These are phyloP conservation scores for Antennarius striatus DNA, from an alignment of 2,113 vertebrate genomes.

Conservation along the genomic window DNA sequence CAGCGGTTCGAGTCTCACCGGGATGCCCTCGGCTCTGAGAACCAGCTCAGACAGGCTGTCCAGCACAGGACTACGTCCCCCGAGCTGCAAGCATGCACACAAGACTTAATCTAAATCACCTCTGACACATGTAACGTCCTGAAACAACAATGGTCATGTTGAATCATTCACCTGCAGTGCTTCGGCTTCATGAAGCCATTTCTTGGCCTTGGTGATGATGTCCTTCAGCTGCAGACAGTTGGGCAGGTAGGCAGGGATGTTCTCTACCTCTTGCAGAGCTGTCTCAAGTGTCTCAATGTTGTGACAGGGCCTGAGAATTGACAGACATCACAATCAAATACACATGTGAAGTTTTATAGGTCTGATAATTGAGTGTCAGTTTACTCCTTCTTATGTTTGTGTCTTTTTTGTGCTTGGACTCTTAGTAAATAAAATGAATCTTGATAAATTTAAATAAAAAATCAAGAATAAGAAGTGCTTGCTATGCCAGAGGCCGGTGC, in stretches of 20 bases:
- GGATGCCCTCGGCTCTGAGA: conserved; percentile 85
- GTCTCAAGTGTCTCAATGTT: conserved; percentile 82
- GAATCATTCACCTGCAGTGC: conserved; percentile 84
- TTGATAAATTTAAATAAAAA: too few relatives aligned
- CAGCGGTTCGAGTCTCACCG: conserved; percentile 87
- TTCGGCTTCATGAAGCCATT: conserved; percentile 93
- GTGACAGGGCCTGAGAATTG: conserved; percentile 82
- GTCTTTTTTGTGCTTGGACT: too few relatives aligned
- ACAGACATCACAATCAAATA: neutral
- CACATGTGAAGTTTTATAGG: neutral
- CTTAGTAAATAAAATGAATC: too few relatives aligned
- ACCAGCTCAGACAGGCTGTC: conserved; percentile 89
- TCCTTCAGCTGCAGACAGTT: conserved; percentile 88
- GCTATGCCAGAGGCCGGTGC: neutral
- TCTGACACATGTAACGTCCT: neutral
- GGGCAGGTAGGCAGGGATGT: conserved; percentile 92
- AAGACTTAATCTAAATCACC: neutral
- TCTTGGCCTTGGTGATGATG: conserved; percentile 84
- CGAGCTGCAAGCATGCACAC: conserved; percentile 75
- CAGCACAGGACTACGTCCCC: conserved; percentile 90
- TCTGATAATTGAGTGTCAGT: neutral
- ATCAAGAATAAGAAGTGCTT: too few relatives aligned
- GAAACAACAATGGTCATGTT: neutral
- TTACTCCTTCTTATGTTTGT: neutral
- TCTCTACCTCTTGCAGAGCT: conserved; percentile 87